Evolutionary conservation across 2,113 vertebrate genomes (phyloP).

Genomic region (Anguilla rostrata): DNA sequence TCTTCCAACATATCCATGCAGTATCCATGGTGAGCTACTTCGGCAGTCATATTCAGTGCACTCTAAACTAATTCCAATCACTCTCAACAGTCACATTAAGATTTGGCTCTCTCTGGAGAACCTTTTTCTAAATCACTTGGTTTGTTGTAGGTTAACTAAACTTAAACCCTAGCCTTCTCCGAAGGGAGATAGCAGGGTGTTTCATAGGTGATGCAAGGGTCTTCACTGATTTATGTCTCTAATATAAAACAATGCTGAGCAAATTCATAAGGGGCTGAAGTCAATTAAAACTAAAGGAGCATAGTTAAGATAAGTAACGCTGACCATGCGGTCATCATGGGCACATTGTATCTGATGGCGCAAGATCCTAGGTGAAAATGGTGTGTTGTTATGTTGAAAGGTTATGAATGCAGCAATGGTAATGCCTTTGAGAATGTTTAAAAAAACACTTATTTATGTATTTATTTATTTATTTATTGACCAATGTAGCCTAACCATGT

Average conservation of each 20-base stretch:
- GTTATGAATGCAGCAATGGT: too few relatives aligned
- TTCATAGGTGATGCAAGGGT: not conserved
- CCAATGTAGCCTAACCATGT: too few relatives aligned
- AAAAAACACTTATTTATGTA: too few relatives aligned
- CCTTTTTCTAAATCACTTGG: not conserved
- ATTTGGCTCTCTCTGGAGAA: not conserved
- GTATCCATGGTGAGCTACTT: too few relatives aligned
- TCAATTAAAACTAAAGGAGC: not conserved
- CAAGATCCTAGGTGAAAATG: not conserved
- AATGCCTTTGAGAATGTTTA: not conserved
- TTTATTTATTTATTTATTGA: too few relatives aligned
- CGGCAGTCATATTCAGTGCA: too few relatives aligned
- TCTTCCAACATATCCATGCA: too few relatives aligned
- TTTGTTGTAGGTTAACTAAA: not conserved
- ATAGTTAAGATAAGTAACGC: not conserved
- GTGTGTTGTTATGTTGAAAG: too few relatives aligned
- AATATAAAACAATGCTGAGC: conserved; percentile 2
- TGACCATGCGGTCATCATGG: not conserved
- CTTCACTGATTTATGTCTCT: not conserved
- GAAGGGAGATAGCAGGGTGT: not conserved
- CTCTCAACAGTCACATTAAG: not conserved
- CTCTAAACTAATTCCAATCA: too few relatives aligned
- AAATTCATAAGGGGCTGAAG: not conserved
- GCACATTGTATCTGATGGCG: not conserved
- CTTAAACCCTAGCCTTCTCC: not conserved